Evolutionary conservation across 2,888 invertebrate genomes (phyloP).

Genomic region (Eugnorisma glareosa): DNA sequence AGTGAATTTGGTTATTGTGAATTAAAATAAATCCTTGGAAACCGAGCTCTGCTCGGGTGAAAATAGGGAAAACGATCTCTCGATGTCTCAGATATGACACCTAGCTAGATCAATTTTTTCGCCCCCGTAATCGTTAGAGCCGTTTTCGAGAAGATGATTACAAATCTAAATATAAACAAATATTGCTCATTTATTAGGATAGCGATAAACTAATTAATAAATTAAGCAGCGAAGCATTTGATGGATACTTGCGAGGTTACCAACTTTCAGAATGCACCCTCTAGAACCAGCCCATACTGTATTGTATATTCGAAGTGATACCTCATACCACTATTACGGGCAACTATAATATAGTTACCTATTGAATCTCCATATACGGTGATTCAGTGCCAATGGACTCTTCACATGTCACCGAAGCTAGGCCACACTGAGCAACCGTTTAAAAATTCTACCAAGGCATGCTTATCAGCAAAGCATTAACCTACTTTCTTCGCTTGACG

Average conservation of each 20-base stretch:
- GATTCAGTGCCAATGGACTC: not conserved
- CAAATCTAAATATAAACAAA: too few relatives aligned
- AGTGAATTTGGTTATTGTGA: not conserved
- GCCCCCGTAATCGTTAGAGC: too few relatives aligned
- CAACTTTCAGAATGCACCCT: not conserved
- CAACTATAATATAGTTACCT: not conserved
- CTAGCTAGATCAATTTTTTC: too few relatives aligned
- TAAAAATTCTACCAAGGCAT: slow-evolving; percentile 43
- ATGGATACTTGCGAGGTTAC: too few relatives aligned
- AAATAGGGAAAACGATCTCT: too few relatives aligned
- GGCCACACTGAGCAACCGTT: slow-evolving; percentile 10
- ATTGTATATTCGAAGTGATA: not conserved
- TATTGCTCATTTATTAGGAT: too few relatives aligned
- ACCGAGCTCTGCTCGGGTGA: too few relatives aligned
- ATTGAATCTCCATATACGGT: not conserved
- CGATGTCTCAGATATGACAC: too few relatives aligned
- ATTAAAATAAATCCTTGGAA: not conserved
- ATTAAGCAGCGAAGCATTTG: not conserved
- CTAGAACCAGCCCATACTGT: not conserved
- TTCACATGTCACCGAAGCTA: slow-evolving; percentile 8
- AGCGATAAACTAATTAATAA: not conserved
- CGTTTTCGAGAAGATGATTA: too few relatives aligned
- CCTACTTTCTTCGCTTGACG: slow-evolving; percentile 57
- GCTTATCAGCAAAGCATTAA: slow-evolving; percentile 59
- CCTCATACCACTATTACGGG: not conserved